Conservation (phyloP, 1,140 invertebrate species). For the Platyscapa corneri region DNA sequence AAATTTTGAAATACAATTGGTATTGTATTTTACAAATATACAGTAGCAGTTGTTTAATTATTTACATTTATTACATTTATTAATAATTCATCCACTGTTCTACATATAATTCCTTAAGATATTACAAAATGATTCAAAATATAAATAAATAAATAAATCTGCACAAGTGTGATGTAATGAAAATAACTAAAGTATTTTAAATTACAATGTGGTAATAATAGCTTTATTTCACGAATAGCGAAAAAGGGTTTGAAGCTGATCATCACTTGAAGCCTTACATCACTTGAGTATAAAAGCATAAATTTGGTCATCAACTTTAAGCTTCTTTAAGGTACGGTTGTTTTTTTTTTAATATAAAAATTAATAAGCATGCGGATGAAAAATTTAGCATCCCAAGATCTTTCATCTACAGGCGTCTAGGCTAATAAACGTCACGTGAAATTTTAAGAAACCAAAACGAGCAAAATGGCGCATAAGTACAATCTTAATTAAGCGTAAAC, state of each 20-base stretch:
- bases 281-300: not conserved
- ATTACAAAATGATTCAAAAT: no score
- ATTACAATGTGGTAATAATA: no score
- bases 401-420: not conserved
- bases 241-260: not conserved
- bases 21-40: no score
- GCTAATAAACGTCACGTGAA: slow-evolving; percentile 4
- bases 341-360: not conserved
- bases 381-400: not conserved
- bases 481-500: slow-evolving; percentile 31
- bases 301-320: not conserved
- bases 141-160: no score
- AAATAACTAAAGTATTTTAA: no score
- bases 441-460: not conserved
- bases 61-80: no score
- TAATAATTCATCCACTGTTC: no score
- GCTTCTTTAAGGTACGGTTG: not conserved
- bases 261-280: not conserved
- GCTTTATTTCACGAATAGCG: no score
- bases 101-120: no score
- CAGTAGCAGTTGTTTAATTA: no score
- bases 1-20: no score
- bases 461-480: not conserved
- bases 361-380: not conserved
- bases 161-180: no score